phyloP scores from a whole-genome alignment of 2,113 vertebrate genomes.

The Hippocampus zosterae region DNA sequence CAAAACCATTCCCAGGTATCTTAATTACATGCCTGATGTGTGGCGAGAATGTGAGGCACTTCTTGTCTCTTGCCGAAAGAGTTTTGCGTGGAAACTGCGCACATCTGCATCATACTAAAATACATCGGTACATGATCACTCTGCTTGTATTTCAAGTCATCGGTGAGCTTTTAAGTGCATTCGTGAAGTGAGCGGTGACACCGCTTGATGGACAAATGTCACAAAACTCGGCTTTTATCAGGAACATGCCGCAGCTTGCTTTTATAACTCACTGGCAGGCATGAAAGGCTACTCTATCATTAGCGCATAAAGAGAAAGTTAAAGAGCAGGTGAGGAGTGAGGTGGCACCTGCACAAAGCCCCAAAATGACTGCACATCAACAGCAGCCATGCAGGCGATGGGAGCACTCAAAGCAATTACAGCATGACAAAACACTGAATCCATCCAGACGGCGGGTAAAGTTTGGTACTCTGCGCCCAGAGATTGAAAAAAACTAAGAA shows the following conservation, averaged over 20 bases:
- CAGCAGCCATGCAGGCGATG: not conserved
- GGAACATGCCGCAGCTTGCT: slow-evolving; percentile 21
- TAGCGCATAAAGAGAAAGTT: slow-evolving; percentile 54
- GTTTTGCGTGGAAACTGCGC: too few relatives aligned
- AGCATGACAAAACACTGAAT: not conserved
- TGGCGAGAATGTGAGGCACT: too few relatives aligned
- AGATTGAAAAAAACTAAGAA: too few relatives aligned
- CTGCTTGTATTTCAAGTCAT: not conserved
- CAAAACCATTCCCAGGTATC: too few relatives aligned
- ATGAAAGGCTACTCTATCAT: slow-evolving; percentile 47
- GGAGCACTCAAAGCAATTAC: not conserved
- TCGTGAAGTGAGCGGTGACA: not conserved
- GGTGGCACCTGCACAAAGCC: slow-evolving; percentile 19
- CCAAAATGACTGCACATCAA: not conserved
- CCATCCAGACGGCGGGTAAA: not conserved
- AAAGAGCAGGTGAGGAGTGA: slow-evolving; percentile 23
- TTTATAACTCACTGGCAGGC: slow-evolving; percentile 19
- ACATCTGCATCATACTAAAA: too few relatives aligned
- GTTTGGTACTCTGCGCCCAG: not conserved
- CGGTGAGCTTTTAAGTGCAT: not conserved
- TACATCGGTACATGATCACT: too few relatives aligned
- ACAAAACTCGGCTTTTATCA: slow-evolving; percentile 10
- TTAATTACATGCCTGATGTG: too few relatives aligned
- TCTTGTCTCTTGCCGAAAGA: too few relatives aligned
- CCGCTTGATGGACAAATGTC: not conserved